Evolutionary conservation across 2,113 vertebrate genomes (phyloP).

Genomic region (Rhynchopsitta pachyrhyncha): DNA sequence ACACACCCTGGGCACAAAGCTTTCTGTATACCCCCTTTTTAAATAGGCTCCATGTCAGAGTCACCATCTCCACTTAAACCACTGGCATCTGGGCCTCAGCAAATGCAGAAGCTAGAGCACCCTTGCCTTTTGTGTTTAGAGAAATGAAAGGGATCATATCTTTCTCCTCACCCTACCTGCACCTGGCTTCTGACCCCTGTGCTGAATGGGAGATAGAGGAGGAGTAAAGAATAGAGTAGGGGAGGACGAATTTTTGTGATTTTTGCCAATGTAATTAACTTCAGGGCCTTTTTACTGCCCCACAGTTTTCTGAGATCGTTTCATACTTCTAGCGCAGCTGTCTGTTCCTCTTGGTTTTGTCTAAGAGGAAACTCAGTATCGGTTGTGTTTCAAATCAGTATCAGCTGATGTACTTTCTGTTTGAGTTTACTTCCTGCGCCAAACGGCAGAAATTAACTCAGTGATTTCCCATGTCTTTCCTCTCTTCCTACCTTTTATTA

Average conservation of each 20-base stretch:
- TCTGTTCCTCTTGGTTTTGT: background rate
- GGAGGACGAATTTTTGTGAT: background rate
- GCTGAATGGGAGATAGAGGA: background rate
- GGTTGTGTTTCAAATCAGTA: background rate
- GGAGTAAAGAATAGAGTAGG: background rate
- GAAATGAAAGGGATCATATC: background rate
- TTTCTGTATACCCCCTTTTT: background rate
- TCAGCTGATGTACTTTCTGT: background rate
- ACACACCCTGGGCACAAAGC: rapidly evolving
- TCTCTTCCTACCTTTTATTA: background rate
- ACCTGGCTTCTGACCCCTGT: background rate
- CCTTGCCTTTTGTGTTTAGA: background rate
- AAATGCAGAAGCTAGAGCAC: background rate
- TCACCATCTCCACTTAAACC: background rate
- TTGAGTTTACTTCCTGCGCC: background rate
- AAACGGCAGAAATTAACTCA: background rate
- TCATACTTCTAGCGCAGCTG: background rate
- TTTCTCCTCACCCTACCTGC: background rate
- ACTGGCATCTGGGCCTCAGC: background rate
- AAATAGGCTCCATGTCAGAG: background rate
- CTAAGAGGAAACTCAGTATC: background rate
- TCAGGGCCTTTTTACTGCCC: background rate
- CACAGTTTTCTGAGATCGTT: background rate
- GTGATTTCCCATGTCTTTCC: background rate
- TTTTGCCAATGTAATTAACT: background rate